Evolutionary conservation across 2,797 vertebrate species (phyloP).

Genomic region (Phoeniculus purpureus): DNA sequence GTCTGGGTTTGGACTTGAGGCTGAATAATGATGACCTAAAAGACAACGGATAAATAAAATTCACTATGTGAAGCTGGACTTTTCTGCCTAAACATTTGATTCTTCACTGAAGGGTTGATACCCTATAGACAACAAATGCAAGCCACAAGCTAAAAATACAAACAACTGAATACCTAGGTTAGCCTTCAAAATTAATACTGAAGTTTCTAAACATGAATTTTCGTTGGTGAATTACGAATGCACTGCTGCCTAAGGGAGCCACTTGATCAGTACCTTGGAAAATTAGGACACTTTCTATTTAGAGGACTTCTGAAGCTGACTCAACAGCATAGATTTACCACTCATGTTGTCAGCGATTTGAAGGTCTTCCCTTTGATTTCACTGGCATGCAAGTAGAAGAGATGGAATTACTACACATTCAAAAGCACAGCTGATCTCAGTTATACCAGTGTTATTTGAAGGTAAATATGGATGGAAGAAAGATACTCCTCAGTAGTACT

Average conservation of each 20-base stretch:
- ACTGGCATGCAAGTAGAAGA: background rate
- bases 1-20: constrained; percentile 88
- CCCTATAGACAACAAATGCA: background rate
- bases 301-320: background rate
- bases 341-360: background rate
- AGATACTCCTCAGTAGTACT: background rate
- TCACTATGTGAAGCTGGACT: background rate
- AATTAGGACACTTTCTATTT: background rate
- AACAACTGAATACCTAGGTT: background rate
- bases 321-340: background rate
- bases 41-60: constrained; percentile 20
- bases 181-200: background rate
- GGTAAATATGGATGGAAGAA: background rate
- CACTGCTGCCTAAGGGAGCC: background rate
- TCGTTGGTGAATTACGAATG: background rate
- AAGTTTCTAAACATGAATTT: background rate
- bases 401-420: background rate
- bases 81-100: background rate
- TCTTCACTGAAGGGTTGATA: background rate
- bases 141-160: background rate
- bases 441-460: background rate
- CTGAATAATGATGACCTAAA: constrained; percentile 95
- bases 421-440: background rate
- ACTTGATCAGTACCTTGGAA: background rate
- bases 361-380: background rate